Evolutionary conservation across 2,888 invertebrate genomes (phyloP), one percentile per base, ranked within the genome.

Genomic region (Apamea anceps): DNA sequence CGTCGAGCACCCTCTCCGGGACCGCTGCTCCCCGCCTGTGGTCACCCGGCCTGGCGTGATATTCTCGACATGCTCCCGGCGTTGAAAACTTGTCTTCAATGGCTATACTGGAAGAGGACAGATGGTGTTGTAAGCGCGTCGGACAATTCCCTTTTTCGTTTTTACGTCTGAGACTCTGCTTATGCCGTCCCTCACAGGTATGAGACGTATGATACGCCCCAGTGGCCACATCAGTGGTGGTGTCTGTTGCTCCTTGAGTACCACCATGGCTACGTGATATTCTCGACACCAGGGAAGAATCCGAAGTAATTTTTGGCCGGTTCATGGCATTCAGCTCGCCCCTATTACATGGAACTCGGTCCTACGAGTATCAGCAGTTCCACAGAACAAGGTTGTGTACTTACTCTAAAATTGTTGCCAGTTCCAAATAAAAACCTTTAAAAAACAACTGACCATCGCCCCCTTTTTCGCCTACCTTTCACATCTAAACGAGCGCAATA

Each of bases 401-500:
- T n/a, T 60, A 60, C 60, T 60, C n/a, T 60, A n/a, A 60, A 60
- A n/a, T 60, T 60, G n/a, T 60, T n/a, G n/a, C 1, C 12, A 60
- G 12, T 60, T 4, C 60, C n/a, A 60, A 60, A 10, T 57, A 21
- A 25, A 57, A 57, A 57, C 25, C 7, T 15, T 62, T 62, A 15
- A 63, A 75, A 57, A 75, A 65, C 10, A 66, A 76, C 54, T 67
- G 42, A 51, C 0, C n/a, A 60, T 18, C 42, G 21, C 25, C 32
- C 32, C 10, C n/a, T 18, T 60, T 51, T 45, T 28, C 15, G 2
- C 32, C 6, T 12, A 42, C 37, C 13, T 15, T 42, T 25, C 37
- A 65, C n/a, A 62, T 62, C 62, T 72, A 62, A 68, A 75, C 48
- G 63, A 51, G 25, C 7, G 18, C 62, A 65, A 77, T 74, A 65